These are phyloP conservation scores for Anas acuta DNA, from an alignment of 2,797 vertebrate species.

Conservation along the genomic window DNA sequence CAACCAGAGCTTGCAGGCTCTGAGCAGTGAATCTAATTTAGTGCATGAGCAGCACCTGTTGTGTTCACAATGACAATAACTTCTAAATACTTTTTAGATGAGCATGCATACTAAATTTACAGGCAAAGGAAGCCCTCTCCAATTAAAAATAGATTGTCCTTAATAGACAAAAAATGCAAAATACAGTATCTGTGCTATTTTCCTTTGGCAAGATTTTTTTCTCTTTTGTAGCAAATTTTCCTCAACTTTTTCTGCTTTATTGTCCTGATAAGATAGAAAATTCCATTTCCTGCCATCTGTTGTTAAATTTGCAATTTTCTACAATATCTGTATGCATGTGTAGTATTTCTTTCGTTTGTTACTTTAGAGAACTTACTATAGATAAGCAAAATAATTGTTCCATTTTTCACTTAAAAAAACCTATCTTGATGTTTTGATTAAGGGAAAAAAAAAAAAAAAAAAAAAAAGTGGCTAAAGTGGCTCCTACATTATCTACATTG, in stretches of 20 bases:
- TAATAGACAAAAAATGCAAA: constrained; percentile 37
- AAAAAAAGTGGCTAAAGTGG: background rate
- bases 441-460: background rate
- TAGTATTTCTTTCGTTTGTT: background rate
- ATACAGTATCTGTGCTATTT: background rate
- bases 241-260: constrained; percentile 22
- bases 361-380: background rate
- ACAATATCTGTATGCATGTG: background rate
- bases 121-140: background rate
- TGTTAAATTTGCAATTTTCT: constrained; percentile 6
- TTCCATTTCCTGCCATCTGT: constrained; percentile 46
- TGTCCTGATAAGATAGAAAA: constrained; percentile 23
- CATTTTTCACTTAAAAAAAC: background rate
- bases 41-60: constrained; percentile 1
- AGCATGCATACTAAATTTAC: background rate
- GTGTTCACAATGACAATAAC: constrained; percentile 4
- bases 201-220: background rate
- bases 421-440: background rate
- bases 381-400: background rate
- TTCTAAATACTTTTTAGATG: background rate
- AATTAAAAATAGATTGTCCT: constrained; percentile 45
- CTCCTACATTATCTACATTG: background rate
- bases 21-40: constrained; percentile 2
- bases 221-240: constrained; percentile 12
- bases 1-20: background rate